Evolutionary conservation across 2,888 invertebrate genomes (phyloP).

Genomic region (Hesperia comma): DNA sequence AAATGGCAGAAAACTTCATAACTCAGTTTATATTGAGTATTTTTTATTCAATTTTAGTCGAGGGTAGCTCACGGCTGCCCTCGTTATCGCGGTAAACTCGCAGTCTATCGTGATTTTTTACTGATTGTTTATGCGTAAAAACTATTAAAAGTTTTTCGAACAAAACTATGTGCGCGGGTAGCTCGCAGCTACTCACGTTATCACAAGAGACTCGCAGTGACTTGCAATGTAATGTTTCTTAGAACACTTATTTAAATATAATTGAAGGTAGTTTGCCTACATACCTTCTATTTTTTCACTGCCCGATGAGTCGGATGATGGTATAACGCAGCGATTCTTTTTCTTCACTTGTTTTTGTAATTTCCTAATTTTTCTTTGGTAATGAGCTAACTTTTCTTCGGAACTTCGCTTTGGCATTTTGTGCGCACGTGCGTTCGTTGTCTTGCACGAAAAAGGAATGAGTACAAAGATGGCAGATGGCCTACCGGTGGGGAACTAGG

Average conservation of each 20-base stretch:
- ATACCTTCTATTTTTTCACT: neutral
- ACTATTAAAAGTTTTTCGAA: neutral
- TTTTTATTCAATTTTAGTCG: neutral
- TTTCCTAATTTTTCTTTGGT: neutral
- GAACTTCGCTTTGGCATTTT: neutral
- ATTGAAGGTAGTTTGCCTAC: neutral
- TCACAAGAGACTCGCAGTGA: conserved; percentile 2
- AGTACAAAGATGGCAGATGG: neutral
- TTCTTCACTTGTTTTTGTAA: neutral
- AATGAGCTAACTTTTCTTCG: no score
- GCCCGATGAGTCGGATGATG: neutral
- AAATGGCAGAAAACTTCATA: neutral
- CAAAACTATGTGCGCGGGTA: neutral
- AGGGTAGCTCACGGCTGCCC: neutral
- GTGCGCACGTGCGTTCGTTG: conserved; percentile 7
- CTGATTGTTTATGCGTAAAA: neutral
- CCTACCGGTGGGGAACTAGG: neutral
- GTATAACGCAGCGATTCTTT: neutral
- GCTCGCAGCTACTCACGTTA: neutral
- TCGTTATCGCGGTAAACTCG: conserved; percentile 2
- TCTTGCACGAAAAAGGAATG: conserved; percentile 22
- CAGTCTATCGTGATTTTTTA: neutral
- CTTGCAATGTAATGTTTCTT: neutral
- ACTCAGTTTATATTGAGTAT: neutral
- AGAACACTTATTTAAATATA: neutral